These are phyloP conservation scores for Pseudomugil gertrudae DNA, from an alignment of 2,797 vertebrate genomes.

Conservation along the genomic window DNA sequence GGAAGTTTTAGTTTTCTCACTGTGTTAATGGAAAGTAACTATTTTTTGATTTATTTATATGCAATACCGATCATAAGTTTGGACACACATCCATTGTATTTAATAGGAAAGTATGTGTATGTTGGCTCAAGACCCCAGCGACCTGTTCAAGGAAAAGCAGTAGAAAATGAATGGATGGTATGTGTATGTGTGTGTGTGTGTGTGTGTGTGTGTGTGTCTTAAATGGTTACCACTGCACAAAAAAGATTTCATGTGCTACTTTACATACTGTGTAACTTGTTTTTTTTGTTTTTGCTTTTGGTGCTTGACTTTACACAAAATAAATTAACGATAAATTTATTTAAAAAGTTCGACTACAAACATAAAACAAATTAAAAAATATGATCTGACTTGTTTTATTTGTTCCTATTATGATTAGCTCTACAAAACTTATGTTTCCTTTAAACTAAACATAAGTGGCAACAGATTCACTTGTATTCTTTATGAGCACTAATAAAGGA, in stretches of 20 bases:
- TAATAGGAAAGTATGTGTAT: not conserved
- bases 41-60: no score
- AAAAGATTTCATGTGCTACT: not conserved
- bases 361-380: constrained; percentile 5
- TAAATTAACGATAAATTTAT: constrained; percentile 2
- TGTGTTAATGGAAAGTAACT: constrained; percentile 9
- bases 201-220: not conserved
- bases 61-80: no score
- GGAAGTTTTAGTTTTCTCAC: constrained; percentile 24
- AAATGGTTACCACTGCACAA: not conserved
- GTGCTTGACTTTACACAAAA: constrained; percentile 5
- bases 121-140: no score
- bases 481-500: not conserved
- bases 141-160: no score
- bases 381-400: constrained; percentile 7
- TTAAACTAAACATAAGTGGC: not conserved
- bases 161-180: no score
- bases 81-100: no score
- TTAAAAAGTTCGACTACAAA: not conserved
- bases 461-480: not conserved
- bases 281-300: not conserved
- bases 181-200: constrained; percentile 15
- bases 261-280: not conserved
- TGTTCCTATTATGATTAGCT: constrained; percentile 2
- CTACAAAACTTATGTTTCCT: not conserved